These are phyloP conservation scores for Megalops atlanticus DNA, from an alignment of 2,113 vertebrate genomes.

Conservation along the genomic window DNA sequence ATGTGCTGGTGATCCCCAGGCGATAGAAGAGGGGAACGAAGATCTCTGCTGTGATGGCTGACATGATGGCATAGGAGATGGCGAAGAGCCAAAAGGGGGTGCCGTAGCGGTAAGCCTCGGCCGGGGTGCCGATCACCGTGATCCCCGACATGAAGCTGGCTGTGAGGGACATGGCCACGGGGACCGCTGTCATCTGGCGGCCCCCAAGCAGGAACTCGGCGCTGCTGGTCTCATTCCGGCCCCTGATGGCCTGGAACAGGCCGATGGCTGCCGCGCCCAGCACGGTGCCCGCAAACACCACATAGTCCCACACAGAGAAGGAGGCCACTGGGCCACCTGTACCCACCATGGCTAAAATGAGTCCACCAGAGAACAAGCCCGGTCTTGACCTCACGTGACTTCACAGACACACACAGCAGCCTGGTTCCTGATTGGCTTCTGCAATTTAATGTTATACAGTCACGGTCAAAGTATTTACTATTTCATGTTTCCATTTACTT, in stretches of 20 bases:
- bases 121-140: conserved; percentile 76
- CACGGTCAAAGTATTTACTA: not conserved
- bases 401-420: too few species aligned
- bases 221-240: conserved; percentile 63
- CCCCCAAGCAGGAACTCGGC: conserved; percentile 73
- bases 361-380: not conserved
- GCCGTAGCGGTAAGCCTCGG: conserved; percentile 71
- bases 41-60: conserved; percentile 68
- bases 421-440: conserved; percentile 14
- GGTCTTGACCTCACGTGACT: not conserved
- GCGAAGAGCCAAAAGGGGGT: conserved; percentile 70
- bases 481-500: conserved; percentile 3
- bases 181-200: conserved; percentile 74
- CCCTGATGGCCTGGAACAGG: conserved; percentile 70
- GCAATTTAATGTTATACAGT: conserved; percentile 14
- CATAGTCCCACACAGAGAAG: conserved; percentile 78
- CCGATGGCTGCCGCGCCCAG: conserved; percentile 64
- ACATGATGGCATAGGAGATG: conserved; percentile 72
- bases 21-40: conserved; percentile 78
- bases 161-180: conserved; percentile 77
- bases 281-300: conserved; percentile 69
- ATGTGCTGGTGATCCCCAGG: conserved; percentile 73
- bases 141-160: conserved; percentile 82
- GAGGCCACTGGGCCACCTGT: conserved; percentile 60
- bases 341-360: conserved; percentile 57